Conservation (phyloP, 2,113 vertebrate genomes). For the Ceyx margarethae region DNA sequence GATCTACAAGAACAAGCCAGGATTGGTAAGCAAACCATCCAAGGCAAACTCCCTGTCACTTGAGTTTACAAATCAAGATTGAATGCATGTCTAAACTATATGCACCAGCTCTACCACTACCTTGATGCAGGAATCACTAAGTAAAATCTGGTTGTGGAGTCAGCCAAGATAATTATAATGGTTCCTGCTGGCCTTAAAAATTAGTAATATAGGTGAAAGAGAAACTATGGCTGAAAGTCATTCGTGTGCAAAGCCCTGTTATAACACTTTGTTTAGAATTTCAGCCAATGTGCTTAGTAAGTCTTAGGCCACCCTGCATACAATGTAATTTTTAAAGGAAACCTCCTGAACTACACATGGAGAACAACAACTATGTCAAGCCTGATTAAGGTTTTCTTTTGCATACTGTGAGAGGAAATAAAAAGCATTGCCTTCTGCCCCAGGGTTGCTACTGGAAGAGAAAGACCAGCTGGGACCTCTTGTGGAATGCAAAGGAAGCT, state of each 20-base stretch:
- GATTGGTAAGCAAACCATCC: not conserved
- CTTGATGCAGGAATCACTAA: not conserved
- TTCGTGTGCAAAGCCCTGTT: not conserved
- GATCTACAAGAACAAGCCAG: not conserved
- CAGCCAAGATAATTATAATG: not conserved
- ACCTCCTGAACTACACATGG: not conserved
- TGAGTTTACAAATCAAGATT: not conserved
- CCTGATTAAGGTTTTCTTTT: conserved; percentile 1
- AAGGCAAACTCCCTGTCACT: not conserved
- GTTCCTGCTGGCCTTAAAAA: not conserved
- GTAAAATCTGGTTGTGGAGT: not conserved
- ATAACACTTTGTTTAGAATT: not conserved
- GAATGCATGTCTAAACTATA: not conserved
- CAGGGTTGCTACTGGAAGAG: conserved; percentile 27
- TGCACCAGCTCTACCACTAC: not conserved
- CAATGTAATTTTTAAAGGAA: not conserved
- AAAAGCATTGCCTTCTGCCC: conserved; percentile 38
- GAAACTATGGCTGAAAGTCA: not conserved
- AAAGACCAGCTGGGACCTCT: conserved; percentile 63
- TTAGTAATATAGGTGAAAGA: not conserved
- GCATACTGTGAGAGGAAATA: conserved; percentile 21
- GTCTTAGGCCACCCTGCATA: not conserved
- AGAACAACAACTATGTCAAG: not conserved
- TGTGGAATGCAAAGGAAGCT: conserved; percentile 63
- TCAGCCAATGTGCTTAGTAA: not conserved